Evolutionary conservation across 2,113 vertebrate species (phyloP).

Genomic region (Dromas ardeola): DNA sequence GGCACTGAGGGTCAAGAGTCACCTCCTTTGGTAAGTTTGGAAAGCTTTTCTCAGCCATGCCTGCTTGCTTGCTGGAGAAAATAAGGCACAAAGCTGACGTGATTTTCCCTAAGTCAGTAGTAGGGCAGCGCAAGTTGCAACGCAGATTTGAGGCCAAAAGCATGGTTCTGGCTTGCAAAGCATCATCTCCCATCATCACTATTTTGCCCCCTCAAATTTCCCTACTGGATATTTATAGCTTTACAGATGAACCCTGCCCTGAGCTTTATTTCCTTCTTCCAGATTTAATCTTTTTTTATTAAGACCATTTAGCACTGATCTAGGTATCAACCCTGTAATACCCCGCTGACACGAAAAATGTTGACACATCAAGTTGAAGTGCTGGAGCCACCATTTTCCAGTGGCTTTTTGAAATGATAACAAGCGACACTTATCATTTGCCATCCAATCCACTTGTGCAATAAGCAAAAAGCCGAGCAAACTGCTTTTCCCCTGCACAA

Average conservation of each 20-base stretch:
- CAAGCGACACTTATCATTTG: neutral
- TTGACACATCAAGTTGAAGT: conserved; percentile 13
- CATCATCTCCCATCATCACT: neutral
- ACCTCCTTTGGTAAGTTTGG: neutral
- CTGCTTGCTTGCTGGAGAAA: neutral
- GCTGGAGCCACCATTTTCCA: neutral
- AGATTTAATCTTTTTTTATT: conserved; percentile 51
- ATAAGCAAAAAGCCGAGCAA: conserved; percentile 45
- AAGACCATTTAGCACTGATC: conserved; percentile 12
- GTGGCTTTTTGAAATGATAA: conserved; percentile 20
- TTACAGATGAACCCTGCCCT: conserved; percentile 30
- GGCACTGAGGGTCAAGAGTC: neutral
- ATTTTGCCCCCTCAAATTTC: conserved; percentile 18
- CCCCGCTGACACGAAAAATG: neutral
- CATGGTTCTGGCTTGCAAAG: neutral
- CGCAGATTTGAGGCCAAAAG: neutral
- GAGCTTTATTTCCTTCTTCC: conserved; percentile 12
- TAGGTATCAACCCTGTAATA: neutral
- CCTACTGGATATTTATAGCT: neutral
- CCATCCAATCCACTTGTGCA: neutral
- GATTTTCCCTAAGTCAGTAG: neutral
- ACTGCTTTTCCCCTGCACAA: conserved; percentile 2
- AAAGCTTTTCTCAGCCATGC: neutral
- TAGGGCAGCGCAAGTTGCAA: neutral
- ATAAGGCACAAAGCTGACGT: neutral